These are phyloP conservation scores for Empis livida DNA, from an alignment of 2,888 invertebrate genomes.

Conservation along the genomic window DNA sequence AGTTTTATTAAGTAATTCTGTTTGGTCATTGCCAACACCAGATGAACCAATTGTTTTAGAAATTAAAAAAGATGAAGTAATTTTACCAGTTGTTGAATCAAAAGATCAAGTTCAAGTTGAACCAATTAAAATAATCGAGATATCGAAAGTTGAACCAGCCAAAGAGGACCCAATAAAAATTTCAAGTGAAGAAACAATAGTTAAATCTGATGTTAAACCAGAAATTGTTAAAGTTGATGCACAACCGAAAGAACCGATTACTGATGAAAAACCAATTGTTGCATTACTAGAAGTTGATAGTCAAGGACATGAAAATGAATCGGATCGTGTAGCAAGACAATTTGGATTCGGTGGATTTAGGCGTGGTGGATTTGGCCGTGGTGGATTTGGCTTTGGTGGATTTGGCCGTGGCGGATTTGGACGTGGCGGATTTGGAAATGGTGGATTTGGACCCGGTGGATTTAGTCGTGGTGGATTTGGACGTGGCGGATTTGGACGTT, in stretches of 20 bases:
- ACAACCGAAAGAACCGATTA: no score
- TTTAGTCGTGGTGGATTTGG: not conserved
- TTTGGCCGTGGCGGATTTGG: not conserved
- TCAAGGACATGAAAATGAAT: slow-evolving; percentile 12
- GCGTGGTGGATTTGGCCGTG: not conserved
- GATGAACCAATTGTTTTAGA: no score
- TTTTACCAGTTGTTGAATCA: not conserved
- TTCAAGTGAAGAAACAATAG: no score
- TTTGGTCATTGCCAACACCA: no score
- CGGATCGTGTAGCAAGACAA: slow-evolving; percentile 7
- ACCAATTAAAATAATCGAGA: no score
- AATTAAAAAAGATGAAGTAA: not conserved
- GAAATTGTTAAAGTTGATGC: no score
- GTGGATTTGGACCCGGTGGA: not conserved
- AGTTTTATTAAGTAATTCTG: no score
- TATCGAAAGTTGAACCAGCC: no score
- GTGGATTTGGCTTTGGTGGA: not conserved
- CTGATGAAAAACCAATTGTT: not conserved
- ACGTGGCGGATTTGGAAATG: not conserved
- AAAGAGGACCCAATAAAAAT: no score
- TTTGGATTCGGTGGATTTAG: slow-evolving; percentile 8
- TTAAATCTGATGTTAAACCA: no score
- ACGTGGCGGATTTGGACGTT: not conserved
- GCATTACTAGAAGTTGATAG: slow-evolving; percentile 1
- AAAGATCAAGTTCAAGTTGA: no score